Evolutionary conservation across 2,113 vertebrate genomes (phyloP).

Genomic region (Campylomormyrus numenius): DNA sequence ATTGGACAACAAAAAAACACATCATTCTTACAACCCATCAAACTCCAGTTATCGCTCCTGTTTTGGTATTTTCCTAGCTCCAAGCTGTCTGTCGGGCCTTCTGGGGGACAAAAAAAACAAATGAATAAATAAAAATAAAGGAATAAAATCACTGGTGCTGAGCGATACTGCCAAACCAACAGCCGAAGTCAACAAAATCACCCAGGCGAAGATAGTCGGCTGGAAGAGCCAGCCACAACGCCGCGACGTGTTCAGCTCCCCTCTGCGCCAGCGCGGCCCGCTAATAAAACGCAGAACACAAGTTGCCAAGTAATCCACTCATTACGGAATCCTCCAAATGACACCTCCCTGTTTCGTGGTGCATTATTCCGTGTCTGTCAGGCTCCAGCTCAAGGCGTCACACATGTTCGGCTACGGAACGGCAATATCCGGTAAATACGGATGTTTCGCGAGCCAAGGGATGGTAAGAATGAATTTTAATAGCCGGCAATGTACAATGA

Average conservation of each 20-base stretch:
- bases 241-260: background rate
- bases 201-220: background rate
- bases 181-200: background rate
- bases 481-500: background rate
- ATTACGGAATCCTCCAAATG: background rate
- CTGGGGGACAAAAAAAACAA: background rate
- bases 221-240: background rate
- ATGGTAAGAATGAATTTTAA: conserved; percentile 1
- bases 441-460: background rate
- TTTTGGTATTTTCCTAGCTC: background rate
- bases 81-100: background rate
- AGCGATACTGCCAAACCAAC: background rate
- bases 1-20: background rate
- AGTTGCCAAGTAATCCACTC: conserved; percentile 4
- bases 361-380: background rate
- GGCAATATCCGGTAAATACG: background rate
- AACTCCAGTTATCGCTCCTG: background rate
- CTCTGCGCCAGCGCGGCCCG: background rate
- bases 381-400: background rate
- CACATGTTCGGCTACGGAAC: background rate
- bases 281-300: conserved; percentile 10
- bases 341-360: background rate
- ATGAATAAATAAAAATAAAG: background rate
- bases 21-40: background rate
- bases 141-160: background rate